Conservation (phyloP, 2,113 vertebrate genomes). For the Heterotilapia buettikoferi region DNA sequence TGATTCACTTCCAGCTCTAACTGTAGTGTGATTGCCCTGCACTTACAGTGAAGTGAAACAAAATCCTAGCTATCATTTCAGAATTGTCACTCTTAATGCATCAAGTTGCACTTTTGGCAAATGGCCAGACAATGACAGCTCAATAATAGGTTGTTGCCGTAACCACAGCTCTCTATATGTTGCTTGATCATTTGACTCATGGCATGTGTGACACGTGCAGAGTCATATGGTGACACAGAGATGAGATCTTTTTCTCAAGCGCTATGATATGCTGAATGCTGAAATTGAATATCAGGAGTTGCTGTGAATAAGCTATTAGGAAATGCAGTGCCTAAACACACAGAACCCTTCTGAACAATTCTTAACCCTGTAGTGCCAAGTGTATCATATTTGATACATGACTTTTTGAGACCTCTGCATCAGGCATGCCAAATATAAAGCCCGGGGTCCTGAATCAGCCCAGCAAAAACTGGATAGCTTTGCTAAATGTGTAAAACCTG, state of each 20-base stretch:
- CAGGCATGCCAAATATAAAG: accelerated
- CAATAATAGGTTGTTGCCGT: neutral
- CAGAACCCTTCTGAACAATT: neutral
- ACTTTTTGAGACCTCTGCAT: neutral
- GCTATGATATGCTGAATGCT: neutral
- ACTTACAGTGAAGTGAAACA: neutral
- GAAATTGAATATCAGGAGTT: neutral
- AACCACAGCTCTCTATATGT: neutral
- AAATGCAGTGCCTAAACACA: neutral
- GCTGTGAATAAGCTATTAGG: neutral
- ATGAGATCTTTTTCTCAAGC: neutral
- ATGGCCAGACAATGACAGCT: neutral
- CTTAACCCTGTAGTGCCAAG: neutral
- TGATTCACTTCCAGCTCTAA: neutral
- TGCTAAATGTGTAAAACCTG: neutral
- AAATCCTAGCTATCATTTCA: neutral
- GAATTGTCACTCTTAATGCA: neutral
- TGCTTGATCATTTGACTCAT: neutral
- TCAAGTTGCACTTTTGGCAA: neutral
- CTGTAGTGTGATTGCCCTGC: neutral
- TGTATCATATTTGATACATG: neutral
- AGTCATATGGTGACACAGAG: neutral
- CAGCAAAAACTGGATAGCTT: neutral
- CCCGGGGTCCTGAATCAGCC: accelerated
- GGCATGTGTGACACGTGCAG: neutral